These are phyloP conservation scores for Mastigias papua DNA, from an alignment of 30 jellyfish, hydroid and myxozoan genomes.

Conservation along the genomic window DNA sequence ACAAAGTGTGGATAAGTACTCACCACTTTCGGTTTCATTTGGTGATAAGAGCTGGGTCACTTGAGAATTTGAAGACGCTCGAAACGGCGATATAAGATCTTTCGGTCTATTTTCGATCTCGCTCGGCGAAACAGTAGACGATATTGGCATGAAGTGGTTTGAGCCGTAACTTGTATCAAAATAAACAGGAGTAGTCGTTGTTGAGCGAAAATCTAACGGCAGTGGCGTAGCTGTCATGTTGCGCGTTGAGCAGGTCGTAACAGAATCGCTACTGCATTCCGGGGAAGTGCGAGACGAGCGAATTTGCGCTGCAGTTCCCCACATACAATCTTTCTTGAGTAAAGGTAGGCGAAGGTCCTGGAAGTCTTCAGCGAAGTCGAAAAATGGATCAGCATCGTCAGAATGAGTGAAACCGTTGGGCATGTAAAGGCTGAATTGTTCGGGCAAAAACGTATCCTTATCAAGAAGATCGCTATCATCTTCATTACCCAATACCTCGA, in stretches of 20 bases:
- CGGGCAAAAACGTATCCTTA: constrained; percentile 37
- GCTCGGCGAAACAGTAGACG: constrained; percentile 39
- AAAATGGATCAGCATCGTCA: constrained; percentile 63
- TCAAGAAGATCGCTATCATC: constrained; percentile 38
- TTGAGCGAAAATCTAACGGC: constrained; percentile 65
- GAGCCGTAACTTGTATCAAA: constrained; percentile 40
- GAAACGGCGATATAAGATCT: constrained; percentile 42
- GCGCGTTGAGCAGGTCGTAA: constrained; percentile 44
- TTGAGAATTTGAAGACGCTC: constrained; percentile 20
- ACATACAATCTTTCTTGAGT: constrained; percentile 78
- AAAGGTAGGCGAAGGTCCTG: constrained; percentile 57
- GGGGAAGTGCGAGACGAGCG: constrained; percentile 56
- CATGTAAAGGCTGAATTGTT: constrained; percentile 32
- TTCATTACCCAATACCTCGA: constrained; percentile 23
- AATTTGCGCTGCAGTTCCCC: constrained; percentile 72
- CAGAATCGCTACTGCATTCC: constrained; percentile 32
- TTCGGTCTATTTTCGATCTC: constrained; percentile 54
- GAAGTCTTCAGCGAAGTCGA: constrained; percentile 74
- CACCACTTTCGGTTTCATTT: constrained; percentile 88
- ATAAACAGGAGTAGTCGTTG: constrained; percentile 64
- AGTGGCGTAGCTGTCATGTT: constrained; percentile 78
- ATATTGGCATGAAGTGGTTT: constrained; percentile 55
- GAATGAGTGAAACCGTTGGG: background rate
- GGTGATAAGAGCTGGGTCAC: constrained; percentile 63
- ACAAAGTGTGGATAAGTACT: background rate